phyloP scores from a whole-genome alignment of 2,888 invertebrate species.

The Caenorhabditis imperialis region DNA sequence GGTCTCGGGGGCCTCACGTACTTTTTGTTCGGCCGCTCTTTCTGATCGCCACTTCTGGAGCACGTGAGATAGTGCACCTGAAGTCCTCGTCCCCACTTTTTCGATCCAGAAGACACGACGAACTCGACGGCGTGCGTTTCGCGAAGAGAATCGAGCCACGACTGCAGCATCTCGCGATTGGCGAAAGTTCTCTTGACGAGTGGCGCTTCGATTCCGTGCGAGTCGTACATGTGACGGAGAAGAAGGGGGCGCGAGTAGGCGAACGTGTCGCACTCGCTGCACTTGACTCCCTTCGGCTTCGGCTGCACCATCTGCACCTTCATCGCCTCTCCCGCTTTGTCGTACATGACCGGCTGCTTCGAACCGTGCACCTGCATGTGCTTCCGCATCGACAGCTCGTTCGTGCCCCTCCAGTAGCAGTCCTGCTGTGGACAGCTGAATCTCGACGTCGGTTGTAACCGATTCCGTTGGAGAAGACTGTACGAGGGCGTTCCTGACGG shows the following conservation, averaged over 20 bases:
- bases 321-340: slow-evolving; percentile 37
- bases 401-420: slow-evolving; percentile 59
- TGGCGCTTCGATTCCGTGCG: slow-evolving; percentile 64
- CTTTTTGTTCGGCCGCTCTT: slow-evolving; percentile 65
- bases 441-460: slow-evolving; percentile 32
- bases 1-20: slow-evolving; percentile 61
- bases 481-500: background rate
- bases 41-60: slow-evolving; percentile 64
- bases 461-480: slow-evolving; percentile 33
- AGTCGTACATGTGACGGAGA: slow-evolving; percentile 61
- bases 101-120: slow-evolving; percentile 64
- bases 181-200: slow-evolving; percentile 61
- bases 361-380: slow-evolving; percentile 48
- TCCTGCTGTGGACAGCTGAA: slow-evolving; percentile 60
- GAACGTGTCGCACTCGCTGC: slow-evolving; percentile 64
- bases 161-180: slow-evolving; percentile 57
- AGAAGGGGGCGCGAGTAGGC: slow-evolving; percentile 63
- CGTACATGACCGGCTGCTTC: slow-evolving; percentile 38
- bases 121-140: slow-evolving; percentile 64
- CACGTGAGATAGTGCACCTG: slow-evolving; percentile 65
- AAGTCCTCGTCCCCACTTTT: slow-evolving; percentile 63
- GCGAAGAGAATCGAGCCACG: slow-evolving; percentile 61
- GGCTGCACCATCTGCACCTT: slow-evolving; percentile 52
- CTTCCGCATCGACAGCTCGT: slow-evolving; percentile 53
- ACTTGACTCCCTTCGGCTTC: slow-evolving; percentile 57